These are phyloP conservation scores for Bemisia tabaci DNA, from an alignment of 1,140 invertebrate species.

Conservation along the genomic window DNA sequence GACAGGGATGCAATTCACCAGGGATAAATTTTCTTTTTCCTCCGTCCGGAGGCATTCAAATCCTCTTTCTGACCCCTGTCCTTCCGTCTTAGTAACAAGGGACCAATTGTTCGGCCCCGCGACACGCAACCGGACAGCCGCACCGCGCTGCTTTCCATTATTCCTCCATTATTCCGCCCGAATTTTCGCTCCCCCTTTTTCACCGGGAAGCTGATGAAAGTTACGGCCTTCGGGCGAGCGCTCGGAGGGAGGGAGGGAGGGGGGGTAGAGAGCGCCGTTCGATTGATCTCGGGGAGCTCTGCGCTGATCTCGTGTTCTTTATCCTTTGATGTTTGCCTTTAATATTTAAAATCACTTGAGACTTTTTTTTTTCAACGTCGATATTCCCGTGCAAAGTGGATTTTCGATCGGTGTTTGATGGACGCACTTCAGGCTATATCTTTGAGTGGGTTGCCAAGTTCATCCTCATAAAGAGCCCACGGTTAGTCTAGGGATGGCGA, in stretches of 20 bases:
- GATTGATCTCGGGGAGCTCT: no score
- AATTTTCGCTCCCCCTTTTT: neutral
- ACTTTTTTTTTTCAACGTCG: neutral
- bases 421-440: no score
- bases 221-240: neutral
- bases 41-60: neutral
- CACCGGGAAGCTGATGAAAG: neutral
- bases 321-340: neutral
- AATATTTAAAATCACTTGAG: neutral
- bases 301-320: neutral
- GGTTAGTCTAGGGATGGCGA: no score
- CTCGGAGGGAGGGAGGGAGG: neutral
- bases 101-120: neutral
- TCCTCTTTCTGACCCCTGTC: neutral
- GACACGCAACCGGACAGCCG: neutral
- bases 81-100: neutral
- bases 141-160: neutral
- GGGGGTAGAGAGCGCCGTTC: neutral
- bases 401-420: neutral
- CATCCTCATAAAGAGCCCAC: no score
- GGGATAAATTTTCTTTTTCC: neutral
- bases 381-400: neutral
- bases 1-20: neutral
- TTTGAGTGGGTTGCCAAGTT: no score
- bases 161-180: neutral